These are phyloP conservation scores for Toxotes jaculatrix DNA, from an alignment of 2,113 vertebrate species.

Conservation along the genomic window DNA sequence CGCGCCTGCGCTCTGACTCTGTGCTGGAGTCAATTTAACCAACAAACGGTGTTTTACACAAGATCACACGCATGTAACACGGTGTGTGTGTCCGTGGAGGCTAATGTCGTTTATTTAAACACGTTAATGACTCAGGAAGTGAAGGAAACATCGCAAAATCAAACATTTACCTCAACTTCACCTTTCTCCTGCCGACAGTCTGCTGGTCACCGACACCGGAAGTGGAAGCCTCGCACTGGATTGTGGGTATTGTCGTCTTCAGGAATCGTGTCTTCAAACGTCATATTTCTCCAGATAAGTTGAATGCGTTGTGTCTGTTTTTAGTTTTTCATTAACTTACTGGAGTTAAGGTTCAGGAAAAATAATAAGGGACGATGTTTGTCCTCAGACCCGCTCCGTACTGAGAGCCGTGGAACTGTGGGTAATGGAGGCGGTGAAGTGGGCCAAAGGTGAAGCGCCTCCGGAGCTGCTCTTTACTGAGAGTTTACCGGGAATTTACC, in stretches of 20 bases:
- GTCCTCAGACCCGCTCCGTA: fast-evolving
- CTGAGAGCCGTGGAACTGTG: not conserved
- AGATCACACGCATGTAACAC: fast-evolving
- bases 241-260: conserved; percentile 55
- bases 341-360: too few relatives aligned
- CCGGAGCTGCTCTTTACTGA: not conserved
- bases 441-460: conserved; percentile 23
- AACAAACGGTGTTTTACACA: not conserved
- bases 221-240: not conserved
- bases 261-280: fast-evolving
- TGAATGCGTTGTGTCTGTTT: too few relatives aligned
- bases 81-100: fast-evolving
- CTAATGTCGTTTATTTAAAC: fast-evolving
- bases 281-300: fast-evolving
- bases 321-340: too few relatives aligned
- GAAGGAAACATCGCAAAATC: conserved; percentile 6
- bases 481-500: not conserved
- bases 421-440: conserved; percentile 25
- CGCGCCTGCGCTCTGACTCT: not conserved
- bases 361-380: too few relatives aligned
- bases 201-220: conserved; percentile 50
- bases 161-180: conserved; percentile 40
- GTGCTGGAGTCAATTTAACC: not conserved
- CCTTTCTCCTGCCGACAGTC: conserved; percentile 38
- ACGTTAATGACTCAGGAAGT: not conserved